Conservation (phyloP, 1,140 invertebrate species). For the Wasmannia auropunctata region DNA sequence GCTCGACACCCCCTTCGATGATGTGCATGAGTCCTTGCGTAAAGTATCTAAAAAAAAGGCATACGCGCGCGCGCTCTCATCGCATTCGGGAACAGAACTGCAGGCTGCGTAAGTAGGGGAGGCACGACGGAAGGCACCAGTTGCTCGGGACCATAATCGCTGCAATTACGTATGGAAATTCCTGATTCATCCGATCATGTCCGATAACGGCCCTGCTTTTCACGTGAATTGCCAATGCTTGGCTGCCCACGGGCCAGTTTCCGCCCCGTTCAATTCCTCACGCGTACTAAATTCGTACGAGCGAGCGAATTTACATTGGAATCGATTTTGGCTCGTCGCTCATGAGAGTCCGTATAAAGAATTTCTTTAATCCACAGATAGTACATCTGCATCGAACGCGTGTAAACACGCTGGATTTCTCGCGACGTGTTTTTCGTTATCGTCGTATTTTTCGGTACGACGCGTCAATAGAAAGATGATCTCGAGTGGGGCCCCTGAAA, state of each 20-base stretch:
- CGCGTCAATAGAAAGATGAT: slow-evolving; percentile 84
- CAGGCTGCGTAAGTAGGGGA: slow-evolving; percentile 62
- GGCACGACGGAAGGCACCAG: slow-evolving; percentile 75
- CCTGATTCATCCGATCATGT: slow-evolving; percentile 81
- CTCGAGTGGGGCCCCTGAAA: slow-evolving; percentile 71
- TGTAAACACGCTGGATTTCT: slow-evolving; percentile 66
- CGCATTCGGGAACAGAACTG: slow-evolving; percentile 45
- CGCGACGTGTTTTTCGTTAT: slow-evolving; percentile 67
- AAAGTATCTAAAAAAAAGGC: slow-evolving; percentile 37
- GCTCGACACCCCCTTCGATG: slow-evolving; percentile 77
- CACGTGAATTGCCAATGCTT: slow-evolving; percentile 62
- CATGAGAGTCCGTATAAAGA: not conserved
- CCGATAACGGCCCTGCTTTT: slow-evolving; percentile 65
- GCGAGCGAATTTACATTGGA: not conserved
- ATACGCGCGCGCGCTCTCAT: slow-evolving; percentile 44
- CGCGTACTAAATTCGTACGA: not conserved
- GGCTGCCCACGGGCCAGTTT: not conserved
- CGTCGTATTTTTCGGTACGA: slow-evolving; percentile 69
- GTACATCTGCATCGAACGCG: not conserved
- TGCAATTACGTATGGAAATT: slow-evolving; percentile 84
- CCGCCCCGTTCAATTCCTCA: not conserved
- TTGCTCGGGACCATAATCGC: slow-evolving; percentile 81
- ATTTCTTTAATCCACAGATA: not conserved
- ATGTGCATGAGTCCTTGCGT: slow-evolving; percentile 26
- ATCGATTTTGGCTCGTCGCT: not conserved